phyloP scores from a whole-genome alignment of 2,888 invertebrate genomes.

The Agrochola lota region DNA sequence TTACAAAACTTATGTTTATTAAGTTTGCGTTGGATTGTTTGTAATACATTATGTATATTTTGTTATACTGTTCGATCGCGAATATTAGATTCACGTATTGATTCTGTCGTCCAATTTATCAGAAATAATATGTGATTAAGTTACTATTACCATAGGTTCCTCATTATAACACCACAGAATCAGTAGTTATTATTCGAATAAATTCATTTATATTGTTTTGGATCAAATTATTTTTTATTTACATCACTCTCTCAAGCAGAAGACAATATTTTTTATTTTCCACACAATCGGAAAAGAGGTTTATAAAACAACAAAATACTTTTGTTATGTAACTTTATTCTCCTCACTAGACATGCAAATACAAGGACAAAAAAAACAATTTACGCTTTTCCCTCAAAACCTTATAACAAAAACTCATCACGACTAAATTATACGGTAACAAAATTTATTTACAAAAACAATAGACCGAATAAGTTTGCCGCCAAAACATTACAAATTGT shows the following conservation, averaged over 20 bases:
- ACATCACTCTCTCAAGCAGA: slow-evolving; percentile 31
- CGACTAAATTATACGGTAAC: slow-evolving; percentile 84
- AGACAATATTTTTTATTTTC: slow-evolving; percentile 12
- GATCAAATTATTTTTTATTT: slow-evolving; percentile 61
- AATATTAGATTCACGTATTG: slow-evolving; percentile 65
- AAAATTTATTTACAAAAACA: slow-evolving; percentile 79
- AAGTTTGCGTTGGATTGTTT: slow-evolving; percentile 74
- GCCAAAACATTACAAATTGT: slow-evolving; percentile 61
- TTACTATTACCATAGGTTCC: slow-evolving; percentile 63
- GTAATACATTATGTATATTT: slow-evolving; percentile 64
- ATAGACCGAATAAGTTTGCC: slow-evolving; percentile 66
- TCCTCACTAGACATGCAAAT: slow-evolving; percentile 89
- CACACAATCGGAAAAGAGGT: slow-evolving; percentile 26
- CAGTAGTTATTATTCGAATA: slow-evolving; percentile 77
- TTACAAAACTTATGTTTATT: slow-evolving; percentile 74
- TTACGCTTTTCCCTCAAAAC: slow-evolving; percentile 77
- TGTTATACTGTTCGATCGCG: slow-evolving; percentile 64
- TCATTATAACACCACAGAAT: slow-evolving; percentile 74
- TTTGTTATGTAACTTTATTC: slow-evolving; percentile 87
- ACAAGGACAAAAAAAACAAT: slow-evolving; percentile 83
- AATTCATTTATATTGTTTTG: slow-evolving; percentile 71
- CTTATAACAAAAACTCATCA: slow-evolving; percentile 77
- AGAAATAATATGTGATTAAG: slow-evolving; percentile 70
- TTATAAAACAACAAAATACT: slow-evolving; percentile 68
- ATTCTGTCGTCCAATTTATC: slow-evolving; percentile 66